A percentile compares a stretch with the other conserved stretches of the same genome.
Evolutionary conservation across 2,113 vertebrate species (phyloP).

Genomic region (Protobothrops mucrosquamatus): DNA sequence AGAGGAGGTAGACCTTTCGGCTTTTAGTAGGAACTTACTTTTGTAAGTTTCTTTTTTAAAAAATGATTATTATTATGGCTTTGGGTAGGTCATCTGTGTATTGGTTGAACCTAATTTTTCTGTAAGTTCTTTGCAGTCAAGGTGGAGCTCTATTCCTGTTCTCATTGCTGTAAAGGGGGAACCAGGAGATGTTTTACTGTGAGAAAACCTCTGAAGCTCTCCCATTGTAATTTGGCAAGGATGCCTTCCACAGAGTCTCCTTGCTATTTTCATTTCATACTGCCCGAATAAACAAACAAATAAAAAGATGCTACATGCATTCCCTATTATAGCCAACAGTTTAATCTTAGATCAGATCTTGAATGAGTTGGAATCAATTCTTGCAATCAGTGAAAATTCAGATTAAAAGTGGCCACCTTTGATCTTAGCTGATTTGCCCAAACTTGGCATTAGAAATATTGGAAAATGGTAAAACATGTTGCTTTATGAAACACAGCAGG

Average conservation of each 20-base stretch:
- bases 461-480: background rate
- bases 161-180: background rate
- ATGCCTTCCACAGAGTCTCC: background rate
- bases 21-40: background rate
- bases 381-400: background rate
- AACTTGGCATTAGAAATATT: background rate
- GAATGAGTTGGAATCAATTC: background rate
- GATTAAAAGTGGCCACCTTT: background rate
- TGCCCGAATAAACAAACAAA: background rate
- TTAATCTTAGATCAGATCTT: background rate
- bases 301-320: background rate
- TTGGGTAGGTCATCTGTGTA: background rate
- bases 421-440: background rate
- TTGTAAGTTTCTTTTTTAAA: background rate
- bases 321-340: background rate
- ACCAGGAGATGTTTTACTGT: background rate
- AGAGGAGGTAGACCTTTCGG: background rate
- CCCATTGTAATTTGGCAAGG: background rate
- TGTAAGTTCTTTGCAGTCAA: background rate
- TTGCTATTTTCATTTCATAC: background rate
- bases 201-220: background rate
- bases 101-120: background rate
- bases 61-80: background rate
- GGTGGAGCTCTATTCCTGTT: background rate
- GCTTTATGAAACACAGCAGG: background rate